Base-by-base conservation (phyloP, 2,888 invertebrate genomes). In the Margaritifera margaritifera region DNA sequence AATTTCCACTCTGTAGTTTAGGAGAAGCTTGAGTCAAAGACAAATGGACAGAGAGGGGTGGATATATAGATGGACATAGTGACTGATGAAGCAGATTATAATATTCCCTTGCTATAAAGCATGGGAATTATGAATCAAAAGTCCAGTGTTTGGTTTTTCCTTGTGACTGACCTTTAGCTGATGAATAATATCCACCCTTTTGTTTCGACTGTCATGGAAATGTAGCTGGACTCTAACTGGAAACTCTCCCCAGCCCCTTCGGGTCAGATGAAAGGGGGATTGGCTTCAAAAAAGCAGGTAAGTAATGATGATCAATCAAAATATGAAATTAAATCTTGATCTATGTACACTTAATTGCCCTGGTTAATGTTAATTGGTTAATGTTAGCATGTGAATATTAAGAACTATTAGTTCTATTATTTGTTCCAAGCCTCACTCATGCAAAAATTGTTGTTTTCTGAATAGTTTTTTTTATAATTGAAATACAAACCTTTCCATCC, bases 211-310 rank as follows among this genome's bases (percentile, higher is more conserved):
- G 68, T 94, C 93, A 6, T 92, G 90, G 87, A 97, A 97, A 89
- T 94, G 94, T 1, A 97, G 91, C 88, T 95, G 94, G 4, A 96
- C 92, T 64, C 94, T 91, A 6, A 96, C 92, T 0, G 95, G 95
- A 90, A 97, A 97, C 91, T 97, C 96, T 19, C 97, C 97, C 97
- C 97, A 97, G 24, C 97, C 97, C 70, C 95, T 92, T 54, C 96
- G 92, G 0, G 94, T 93, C 68, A 97, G 89, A 90, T 96, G 95
- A 91, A 94, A 97, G 0, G 96, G 97, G 0, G 94, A 92, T 53
- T 93, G 91, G 69, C 94, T 94, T 89, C 50, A 90, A 89, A 66
- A 75, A 66, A 72, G 75, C 62, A 66, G 31, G 11, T 15, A 27
- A 50, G 31, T 19, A 15, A 60, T 27, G 6, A 62, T 4, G n/a